Base-by-base conservation (phyloP, 1,140 invertebrate genomes). In the Bicyclus anynana region DNA sequence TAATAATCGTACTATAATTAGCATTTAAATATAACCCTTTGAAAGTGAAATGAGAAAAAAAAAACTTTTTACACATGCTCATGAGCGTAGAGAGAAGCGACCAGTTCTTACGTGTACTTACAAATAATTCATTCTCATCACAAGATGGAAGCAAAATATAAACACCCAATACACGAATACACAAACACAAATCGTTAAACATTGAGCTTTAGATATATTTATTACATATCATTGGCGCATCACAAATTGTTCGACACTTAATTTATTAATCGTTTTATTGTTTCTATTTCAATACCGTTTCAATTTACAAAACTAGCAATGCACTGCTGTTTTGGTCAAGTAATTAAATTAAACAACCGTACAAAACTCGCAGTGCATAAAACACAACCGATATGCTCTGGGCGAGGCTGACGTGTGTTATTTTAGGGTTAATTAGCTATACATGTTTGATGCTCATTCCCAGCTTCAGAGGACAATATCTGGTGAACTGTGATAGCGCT, bases 371-470 rank as follows among this genome's bases (percentile, higher is more conserved):
- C 17, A 33, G 27, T 37, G 33, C 6, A 51, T 51, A 35, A 46
- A 53, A 72, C 69, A 77, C 73, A 65, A 68, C 69, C 65, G 71
- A 56, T 53, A 54, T 56, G 53, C 26, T 44, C 66, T 38, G 59
- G 53, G 57, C 55, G 61, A 49, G 44, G 54, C 60, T 53, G 55
- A 66, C 51, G 60, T 77, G 65, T 77, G 72, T 58, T 80, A 80
- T 80, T 77, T 77, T 72, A 53, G 67, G 62, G 53, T 47, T 71
- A 73, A 78, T 78, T 74, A 67, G 57, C 14, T 47, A 40, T 13
- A 47, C 44, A 47, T 47, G 44, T 47, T 47, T 47, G 44, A 47
- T 47, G 44, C 44, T 47, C 21, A 47, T 47, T 47, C 44, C 14
- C 21, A 47, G 23, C 44, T 47, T 47, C 44, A 47, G 14, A 47